phyloP scores from a whole-genome alignment of 2,113 vertebrate genomes.

The Cebus imitator region DNA sequence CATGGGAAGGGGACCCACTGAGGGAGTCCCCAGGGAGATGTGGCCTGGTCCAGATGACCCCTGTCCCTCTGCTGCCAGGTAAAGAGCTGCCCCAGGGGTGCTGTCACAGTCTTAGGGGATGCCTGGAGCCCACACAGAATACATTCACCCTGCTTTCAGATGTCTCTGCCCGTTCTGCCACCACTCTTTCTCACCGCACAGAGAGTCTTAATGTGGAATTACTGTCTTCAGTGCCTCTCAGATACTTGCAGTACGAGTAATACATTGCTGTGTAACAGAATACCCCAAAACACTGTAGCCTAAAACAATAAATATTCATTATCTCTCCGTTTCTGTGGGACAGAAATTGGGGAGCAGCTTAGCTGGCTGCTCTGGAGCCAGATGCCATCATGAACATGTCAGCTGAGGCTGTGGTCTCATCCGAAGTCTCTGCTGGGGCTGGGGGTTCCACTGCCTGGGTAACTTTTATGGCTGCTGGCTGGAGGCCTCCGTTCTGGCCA shows the following conservation, averaged over 20 bases:
- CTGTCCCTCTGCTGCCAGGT: neutral
- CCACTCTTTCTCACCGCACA: neutral
- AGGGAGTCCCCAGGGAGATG: neutral
- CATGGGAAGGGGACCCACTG: neutral
- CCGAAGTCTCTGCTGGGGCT: neutral
- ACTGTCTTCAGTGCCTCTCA: too few relatives aligned
- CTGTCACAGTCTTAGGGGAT: neutral
- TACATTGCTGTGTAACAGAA: neutral
- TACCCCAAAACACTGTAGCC: neutral
- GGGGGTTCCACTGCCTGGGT: neutral
- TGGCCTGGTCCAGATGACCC: neutral
- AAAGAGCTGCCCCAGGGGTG: neutral
- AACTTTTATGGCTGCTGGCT: rapidly evolving
- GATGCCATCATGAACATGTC: neutral
- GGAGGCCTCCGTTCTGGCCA: neutral
- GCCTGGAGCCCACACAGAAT: rapidly evolving
- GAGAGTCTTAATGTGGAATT: neutral
- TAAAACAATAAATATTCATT: neutral
- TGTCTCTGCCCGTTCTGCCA: too few relatives aligned
- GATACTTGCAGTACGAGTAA: neutral
- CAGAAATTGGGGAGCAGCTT: neutral
- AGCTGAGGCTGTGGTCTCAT: rapidly evolving
- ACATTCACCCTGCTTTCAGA: too few relatives aligned
- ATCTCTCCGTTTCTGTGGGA: neutral
- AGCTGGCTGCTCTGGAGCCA: too few relatives aligned